phyloP scores from a whole-genome alignment of 2,888 invertebrate species.

The Microctonus aethiopoides region DNA sequence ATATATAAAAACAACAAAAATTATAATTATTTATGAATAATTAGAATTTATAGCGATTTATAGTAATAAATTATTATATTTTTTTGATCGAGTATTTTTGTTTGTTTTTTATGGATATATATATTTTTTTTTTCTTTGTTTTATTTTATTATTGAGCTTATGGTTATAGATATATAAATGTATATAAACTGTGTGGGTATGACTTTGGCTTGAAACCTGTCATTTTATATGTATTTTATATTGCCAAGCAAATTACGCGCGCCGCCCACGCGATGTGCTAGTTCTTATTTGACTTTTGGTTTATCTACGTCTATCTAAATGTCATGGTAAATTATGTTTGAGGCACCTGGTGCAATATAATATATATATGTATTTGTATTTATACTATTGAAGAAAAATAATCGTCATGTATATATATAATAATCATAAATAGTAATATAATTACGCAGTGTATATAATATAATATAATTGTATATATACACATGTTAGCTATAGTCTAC shows the following conservation, averaged over 20 bases:
- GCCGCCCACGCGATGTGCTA: slow-evolving; percentile 34
- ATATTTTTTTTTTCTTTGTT: background rate
- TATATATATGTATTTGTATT: background rate
- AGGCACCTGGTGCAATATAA: slow-evolving; percentile 10
- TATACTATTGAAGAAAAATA: background rate
- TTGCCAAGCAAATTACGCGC: slow-evolving; percentile 34
- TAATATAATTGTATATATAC: too few species aligned
- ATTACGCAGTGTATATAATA: too few species aligned
- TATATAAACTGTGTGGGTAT: background rate
- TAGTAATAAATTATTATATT: background rate
- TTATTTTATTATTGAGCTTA: background rate
- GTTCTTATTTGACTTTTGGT: slow-evolving; percentile 25
- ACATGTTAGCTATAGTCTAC: too few species aligned
- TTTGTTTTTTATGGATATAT: too few species aligned
- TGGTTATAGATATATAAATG: background rate
- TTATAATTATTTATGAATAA: background rate
- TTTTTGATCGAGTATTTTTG: background rate
- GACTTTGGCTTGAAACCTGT: background rate
- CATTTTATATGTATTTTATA: background rate
- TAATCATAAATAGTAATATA: too few species aligned
- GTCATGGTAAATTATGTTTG: slow-evolving; percentile 38
- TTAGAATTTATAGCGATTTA: background rate
- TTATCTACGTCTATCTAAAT: slow-evolving; percentile 39
- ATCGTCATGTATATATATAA: background rate
- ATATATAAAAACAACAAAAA: background rate